Conservation (phyloP, 2,797 vertebrate species). For the Melanotaenia maccullochi region DNA sequence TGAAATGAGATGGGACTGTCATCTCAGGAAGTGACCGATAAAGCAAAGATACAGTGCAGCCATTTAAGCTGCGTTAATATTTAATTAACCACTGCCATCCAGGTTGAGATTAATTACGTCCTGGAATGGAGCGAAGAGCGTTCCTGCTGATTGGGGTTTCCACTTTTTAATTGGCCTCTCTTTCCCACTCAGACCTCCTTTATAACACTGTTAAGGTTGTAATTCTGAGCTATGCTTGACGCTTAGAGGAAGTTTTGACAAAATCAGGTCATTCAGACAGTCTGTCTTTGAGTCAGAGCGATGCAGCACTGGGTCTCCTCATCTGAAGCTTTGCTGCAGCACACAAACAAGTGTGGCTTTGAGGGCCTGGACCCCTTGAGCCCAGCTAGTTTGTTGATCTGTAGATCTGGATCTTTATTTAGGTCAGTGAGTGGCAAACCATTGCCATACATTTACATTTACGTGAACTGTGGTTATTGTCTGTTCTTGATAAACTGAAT, state of each 20-base stretch:
- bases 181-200: slow-evolving; percentile 23
- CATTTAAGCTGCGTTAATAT: slow-evolving; percentile 67
- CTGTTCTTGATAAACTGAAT: background rate
- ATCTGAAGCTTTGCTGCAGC: background rate
- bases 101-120: slow-evolving; percentile 70
- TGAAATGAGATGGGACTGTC: slow-evolving; percentile 48
- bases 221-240: slow-evolving; percentile 24
- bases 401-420: background rate
- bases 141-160: slow-evolving; percentile 38
- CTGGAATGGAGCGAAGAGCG: slow-evolving; percentile 34
- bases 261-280: slow-evolving; percentile 26
- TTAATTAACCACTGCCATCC: slow-evolving; percentile 69
- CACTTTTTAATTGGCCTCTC: slow-evolving; percentile 30
- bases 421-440: background rate
- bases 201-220: slow-evolving; percentile 26
- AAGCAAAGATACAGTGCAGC: slow-evolving; percentile 44
- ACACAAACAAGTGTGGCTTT: background rate
- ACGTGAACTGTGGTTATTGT: background rate
- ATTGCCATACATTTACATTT: background rate
- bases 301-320: background rate
- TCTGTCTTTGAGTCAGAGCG: slow-evolving; percentile 15
- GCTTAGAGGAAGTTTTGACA: slow-evolving; percentile 4
- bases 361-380: background rate
- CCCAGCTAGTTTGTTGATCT: background rate
- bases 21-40: slow-evolving; percentile 52